Evolutionary conservation across 2,797 vertebrate genomes (phyloP), one percentile per base, ranked within the genome.

Genomic region (Propithecus perrieri): DNA sequence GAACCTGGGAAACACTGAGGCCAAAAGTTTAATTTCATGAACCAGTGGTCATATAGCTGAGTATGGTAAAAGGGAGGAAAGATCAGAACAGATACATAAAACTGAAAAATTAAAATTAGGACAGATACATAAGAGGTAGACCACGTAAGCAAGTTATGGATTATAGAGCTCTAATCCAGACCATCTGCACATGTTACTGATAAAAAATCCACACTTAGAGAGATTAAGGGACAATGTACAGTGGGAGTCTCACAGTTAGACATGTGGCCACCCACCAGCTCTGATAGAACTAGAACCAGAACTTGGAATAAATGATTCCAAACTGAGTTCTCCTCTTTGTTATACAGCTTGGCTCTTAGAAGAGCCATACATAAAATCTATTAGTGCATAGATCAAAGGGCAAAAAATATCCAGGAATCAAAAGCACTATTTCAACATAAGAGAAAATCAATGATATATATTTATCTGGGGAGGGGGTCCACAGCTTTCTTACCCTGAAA

Each of bases 341-440:
- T 81, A 75, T 3, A 72, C 5, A 46, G 48, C 48, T 63, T 10
- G 9, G 46, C 30, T 87, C 46, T 92, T 55, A 67, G 53, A 67
- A 92, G 30, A 92, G n/a, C 22, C 65, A 35, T 17, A 79, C n/a
- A 46, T 43, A 85, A 61, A 8, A 88, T 71, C 28, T 53, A 63
- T 72, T 55, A 91, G 7, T 48, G 55, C 7, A 79, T 2, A 79
- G 35, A 83, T 86, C 35, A 80, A 97, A 95, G 22, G 22, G 17
- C 24, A 85, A 75, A 85, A 92, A 84, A 43, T 55, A 93, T 22
- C 28, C 10, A 91, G 33, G 57, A 78, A 10, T 59, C 55, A 67
- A 91, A 96, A 96, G 14, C 55, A 94, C 35, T 91, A 67, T 72
- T 95, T 92, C 28, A 69, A 35, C 33, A 76, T 81, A 59, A 91